A percentile compares a stretch with the other conserved stretches of the same genome.
These are phyloP conservation scores for Cyanoliseus patagonus DNA, from an alignment of 2,113 vertebrate species.

Conservation along the genomic window DNA sequence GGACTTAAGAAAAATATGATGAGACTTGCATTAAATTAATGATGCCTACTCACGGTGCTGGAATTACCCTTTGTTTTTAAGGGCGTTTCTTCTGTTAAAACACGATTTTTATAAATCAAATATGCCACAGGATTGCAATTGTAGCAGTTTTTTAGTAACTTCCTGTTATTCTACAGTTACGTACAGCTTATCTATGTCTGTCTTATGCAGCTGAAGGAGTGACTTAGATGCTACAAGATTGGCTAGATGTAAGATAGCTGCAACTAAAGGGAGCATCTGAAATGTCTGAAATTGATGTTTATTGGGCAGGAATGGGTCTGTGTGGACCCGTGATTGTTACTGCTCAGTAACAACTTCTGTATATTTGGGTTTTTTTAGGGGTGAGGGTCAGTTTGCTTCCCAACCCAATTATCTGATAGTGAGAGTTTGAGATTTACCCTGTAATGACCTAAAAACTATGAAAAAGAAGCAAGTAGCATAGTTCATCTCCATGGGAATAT, in stretches of 20 bases:
- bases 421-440: not conserved
- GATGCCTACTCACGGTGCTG: not conserved
- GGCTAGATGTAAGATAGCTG: not conserved
- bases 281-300: not conserved
- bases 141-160: not conserved
- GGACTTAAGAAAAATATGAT: not conserved
- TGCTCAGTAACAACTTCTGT: not conserved
- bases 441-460: not conserved
- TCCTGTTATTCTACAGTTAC: constrained; percentile 24
- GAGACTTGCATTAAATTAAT: not conserved
- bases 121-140: not conserved
- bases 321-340: not conserved
- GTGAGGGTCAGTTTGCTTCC: not conserved
- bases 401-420: not conserved
- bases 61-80: not conserved
- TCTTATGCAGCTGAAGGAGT: not conserved
- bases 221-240: not conserved
- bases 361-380: not conserved
- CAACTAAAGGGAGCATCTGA: not conserved
- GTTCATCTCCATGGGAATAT: not conserved
- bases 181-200: not conserved
- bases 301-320: not conserved
- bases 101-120: not conserved
- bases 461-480: not conserved
- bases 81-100: not conserved